Evolutionary conservation across 1,140 invertebrate genomes (phyloP), one percentile per base, ranked within the genome.

Genomic region (Bombus balteatus): DNA sequence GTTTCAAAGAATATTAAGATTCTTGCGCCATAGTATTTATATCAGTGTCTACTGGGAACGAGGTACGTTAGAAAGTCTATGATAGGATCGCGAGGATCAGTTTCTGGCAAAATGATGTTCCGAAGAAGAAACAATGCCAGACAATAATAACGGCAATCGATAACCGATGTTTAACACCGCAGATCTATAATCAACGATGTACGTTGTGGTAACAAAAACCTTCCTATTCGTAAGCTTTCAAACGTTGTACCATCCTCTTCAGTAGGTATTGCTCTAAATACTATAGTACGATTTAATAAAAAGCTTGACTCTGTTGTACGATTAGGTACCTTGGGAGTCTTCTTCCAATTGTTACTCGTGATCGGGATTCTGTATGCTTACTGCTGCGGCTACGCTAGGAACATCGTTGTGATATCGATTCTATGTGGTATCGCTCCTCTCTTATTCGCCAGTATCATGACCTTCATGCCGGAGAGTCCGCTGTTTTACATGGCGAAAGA

Each of bases 341-440:
- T 95, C 68, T 95, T 95, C 66, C 96, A 96, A 87, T 89, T 96
- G n/a, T 90, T 95, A 9, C 94, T 96, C 34, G 95, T 95, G 13
- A 88, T 95, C 62, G 96, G 96, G 22, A 96, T 96, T 73, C 89
- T 96, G 9, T 92, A 92, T 53, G 94, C 94, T 6, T 96, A 96
- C 89, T 91, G 91, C 39, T 82, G 95, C 43, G 96, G 96, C 41
- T 94, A 89, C 75, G 87, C 86, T 39, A 77, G 62, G n/a, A 70
- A 85, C 53, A 59, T 91, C 5, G 39, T 87, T 25, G 84, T 43
- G 83, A 92, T 91, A 41, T 91, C 92, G 41, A 41, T n/a, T 10
- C 41, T 93, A 8, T 93, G 92, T 72, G 85, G 84, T 66, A 22
- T 92, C n/a, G 62, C 88, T 59, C 78, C 94, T 37, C 71, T 95